phyloP scores from a whole-genome alignment of 1,140 invertebrate species.

The Heliconius hermathena region DNA sequence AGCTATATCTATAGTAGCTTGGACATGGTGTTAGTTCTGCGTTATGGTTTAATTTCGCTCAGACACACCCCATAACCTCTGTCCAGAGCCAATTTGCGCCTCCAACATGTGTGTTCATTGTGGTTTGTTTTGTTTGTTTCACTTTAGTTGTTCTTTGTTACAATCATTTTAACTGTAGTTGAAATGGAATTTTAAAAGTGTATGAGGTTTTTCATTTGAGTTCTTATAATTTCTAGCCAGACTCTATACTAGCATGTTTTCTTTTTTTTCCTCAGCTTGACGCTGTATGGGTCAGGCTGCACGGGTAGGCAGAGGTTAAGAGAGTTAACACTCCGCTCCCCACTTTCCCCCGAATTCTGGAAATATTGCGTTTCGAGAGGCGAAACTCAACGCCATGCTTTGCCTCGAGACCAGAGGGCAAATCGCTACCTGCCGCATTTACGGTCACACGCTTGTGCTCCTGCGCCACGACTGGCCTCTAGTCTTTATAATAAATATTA shows the following conservation, averaged over 20 bases:
- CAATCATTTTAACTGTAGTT: not conserved
- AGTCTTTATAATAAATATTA: not conserved
- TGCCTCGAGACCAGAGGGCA: no score
- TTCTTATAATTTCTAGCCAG: not conserved
- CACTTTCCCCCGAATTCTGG: no score
- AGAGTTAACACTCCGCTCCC: no score
- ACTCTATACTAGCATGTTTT: not conserved
- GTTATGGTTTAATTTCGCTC: slow-evolving; percentile 32
- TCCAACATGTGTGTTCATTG: not conserved
- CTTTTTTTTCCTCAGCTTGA: no score
- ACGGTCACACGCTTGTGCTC: no score
- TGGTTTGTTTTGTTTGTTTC: not conserved
- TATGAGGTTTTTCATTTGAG: not conserved
- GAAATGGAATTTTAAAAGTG: not conserved
- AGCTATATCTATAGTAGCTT: not conserved
- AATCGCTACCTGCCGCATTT: no score
- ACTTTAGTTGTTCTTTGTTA: not conserved
- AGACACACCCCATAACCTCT: slow-evolving; percentile 24
- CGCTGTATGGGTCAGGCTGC: no score
- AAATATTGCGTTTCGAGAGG: no score
- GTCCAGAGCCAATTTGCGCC: slow-evolving; percentile 18
- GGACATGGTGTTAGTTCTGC: slow-evolving; percentile 7
- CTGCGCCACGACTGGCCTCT: no score
- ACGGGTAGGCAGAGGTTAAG: no score
- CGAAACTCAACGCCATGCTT: no score